Evolutionary conservation across 2,888 invertebrate species (phyloP).

Genomic region (Harpalus rubripes): DNA sequence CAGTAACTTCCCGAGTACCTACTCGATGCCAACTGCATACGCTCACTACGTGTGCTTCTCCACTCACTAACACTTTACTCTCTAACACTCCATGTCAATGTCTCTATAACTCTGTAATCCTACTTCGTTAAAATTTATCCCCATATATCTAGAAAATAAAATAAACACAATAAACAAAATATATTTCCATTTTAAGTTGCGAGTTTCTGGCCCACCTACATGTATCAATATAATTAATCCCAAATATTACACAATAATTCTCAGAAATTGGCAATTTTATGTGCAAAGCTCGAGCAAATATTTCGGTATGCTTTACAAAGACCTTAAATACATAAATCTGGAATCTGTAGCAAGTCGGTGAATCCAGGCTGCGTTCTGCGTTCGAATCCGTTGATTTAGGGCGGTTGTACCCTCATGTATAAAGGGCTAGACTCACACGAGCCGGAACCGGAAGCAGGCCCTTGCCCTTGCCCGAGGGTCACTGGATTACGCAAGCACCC

Average conservation of each 20-base stretch:
- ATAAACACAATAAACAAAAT: background rate
- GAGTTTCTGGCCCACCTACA: background rate
- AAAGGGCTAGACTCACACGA: background rate
- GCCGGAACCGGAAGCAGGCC: slow-evolving; percentile 32
- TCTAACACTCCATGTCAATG: no score
- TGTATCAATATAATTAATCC: slow-evolving; percentile 7
- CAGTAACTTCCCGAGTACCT: no score
- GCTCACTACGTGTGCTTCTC: no score
- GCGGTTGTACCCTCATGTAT: background rate
- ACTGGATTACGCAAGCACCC: background rate
- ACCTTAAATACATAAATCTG: slow-evolving; percentile 54
- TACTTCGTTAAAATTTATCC: no score
- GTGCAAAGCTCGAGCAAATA: slow-evolving; percentile 18
- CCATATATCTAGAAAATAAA: no score
- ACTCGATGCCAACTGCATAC: no score
- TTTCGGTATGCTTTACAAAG: slow-evolving; percentile 39
- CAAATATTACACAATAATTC: slow-evolving; percentile 45
- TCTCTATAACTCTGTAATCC: no score
- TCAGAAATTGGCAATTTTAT: slow-evolving; percentile 33
- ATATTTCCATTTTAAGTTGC: background rate
- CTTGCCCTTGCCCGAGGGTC: slow-evolving; percentile 29
- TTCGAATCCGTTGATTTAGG: slow-evolving; percentile 49
- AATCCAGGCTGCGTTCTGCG: slow-evolving; percentile 4
- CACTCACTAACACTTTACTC: no score
- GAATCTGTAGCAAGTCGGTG: slow-evolving; percentile 37